phyloP scores from a whole-genome alignment of 2,797 vertebrate species.

The Tapirus indicus region DNA sequence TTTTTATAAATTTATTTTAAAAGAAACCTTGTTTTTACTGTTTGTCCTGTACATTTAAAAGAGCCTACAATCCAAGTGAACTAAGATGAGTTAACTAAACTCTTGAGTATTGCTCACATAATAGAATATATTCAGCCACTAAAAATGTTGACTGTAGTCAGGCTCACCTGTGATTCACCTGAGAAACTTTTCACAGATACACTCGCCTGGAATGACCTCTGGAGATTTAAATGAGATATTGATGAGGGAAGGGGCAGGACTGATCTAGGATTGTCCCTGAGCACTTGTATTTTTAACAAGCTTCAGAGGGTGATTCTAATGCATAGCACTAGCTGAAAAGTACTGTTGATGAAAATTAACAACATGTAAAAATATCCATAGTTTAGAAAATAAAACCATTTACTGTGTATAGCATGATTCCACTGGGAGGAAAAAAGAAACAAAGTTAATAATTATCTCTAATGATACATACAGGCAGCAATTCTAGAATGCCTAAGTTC shows the following conservation, averaged over 20 bases:
- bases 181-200: neutral
- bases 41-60: neutral
- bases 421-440: neutral
- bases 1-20: neutral
- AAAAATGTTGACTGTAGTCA: neutral
- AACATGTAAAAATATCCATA: neutral
- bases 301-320: neutral
- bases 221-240: neutral
- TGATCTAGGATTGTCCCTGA: neutral
- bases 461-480: neutral
- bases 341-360: neutral
- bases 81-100: slow-evolving; percentile 3
- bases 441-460: neutral
- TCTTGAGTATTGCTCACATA: neutral
- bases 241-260: neutral
- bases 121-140: neutral
- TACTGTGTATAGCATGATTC: neutral
- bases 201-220: neutral
- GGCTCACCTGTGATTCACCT: neutral
- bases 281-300: neutral
- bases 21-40: neutral
- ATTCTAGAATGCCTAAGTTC: slow-evolving; percentile 7
- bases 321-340: neutral
- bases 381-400: neutral
- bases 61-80: neutral